Conservation (phyloP, 2,113 vertebrate species). For the Neolamprologus modestus region DNA sequence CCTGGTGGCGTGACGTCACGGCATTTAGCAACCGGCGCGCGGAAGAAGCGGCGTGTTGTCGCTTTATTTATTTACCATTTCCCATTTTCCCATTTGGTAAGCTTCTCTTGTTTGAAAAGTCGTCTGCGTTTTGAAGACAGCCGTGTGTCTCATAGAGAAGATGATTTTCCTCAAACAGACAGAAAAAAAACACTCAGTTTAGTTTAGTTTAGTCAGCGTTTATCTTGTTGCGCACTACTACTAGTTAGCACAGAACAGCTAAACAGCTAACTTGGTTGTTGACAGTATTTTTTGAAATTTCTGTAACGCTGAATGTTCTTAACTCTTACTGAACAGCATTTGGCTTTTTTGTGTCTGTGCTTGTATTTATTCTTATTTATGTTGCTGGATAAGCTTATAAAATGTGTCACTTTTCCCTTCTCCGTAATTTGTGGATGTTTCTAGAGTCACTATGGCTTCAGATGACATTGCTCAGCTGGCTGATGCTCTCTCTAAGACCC, state of each 20-base stretch:
- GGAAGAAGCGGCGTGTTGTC: background rate
- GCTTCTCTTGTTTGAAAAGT: rapidly evolving
- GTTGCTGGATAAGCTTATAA: background rate
- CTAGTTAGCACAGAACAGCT: slow-evolving; percentile 17
- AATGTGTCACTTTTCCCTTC: background rate
- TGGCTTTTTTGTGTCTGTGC: background rate
- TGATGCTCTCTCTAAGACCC: slow-evolving; percentile 85
- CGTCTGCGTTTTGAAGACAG: rapidly evolving
- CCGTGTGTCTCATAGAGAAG: rapidly evolving
- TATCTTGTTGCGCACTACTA: background rate
- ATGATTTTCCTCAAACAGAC: rapidly evolving
- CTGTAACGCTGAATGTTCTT: background rate
- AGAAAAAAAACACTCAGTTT: background rate
- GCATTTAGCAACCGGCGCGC: slow-evolving; percentile 21
- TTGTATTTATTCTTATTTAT: background rate
- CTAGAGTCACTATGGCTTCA: slow-evolving; percentile 75
- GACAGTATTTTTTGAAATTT: background rate
- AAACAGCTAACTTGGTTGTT: background rate
- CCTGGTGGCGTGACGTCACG: slow-evolving; percentile 9
- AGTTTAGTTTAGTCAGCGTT: background rate
- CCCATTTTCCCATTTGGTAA: background rate
- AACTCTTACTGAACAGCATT: background rate
- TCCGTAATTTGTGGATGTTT: background rate
- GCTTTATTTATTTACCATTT: background rate
- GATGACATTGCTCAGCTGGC: slow-evolving; percentile 85